Evolutionary conservation across 2,888 invertebrate genomes (phyloP), one percentile per base, ranked within the genome.

Genomic region (Fragum fragum): DNA sequence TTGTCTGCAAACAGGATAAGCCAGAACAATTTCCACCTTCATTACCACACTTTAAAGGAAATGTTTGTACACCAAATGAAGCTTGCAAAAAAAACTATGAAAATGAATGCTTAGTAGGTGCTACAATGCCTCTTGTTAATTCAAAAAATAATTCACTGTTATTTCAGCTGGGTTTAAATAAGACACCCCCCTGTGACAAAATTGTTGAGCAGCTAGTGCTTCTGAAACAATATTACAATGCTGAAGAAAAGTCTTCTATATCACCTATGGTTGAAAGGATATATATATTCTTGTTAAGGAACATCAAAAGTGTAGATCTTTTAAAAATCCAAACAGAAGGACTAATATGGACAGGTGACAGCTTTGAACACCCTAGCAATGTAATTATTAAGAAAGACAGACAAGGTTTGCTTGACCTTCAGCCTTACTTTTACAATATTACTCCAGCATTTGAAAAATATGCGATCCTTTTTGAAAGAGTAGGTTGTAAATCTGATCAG

Each of bases 321-420:
- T 6, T 1, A 26, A n/a, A 14, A 52, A 32, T 61, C 3, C 16
- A 39, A n/a, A 47, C 0, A 0, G 39, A 72, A 16, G 53, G 70
- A 21, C 69, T 71, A 21, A 52, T 87, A 3, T 88, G 87, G 87
- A 78, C 69, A 36, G 88, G 87, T 16, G 70, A 80, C 26, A 73
- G 77, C 9, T 88, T 88, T 83, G 39, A 23, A 32, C n/a, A 28
- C 16, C 73, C 83, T 21, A 28, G 21, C 6, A 55, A 61, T 16
- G 70, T 87, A 1, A 75, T 72, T 26, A 59, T 83, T 3, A 32
- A 66, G 11, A 9, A 42, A 14, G 68, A 9, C 23, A 42, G 36
- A 11, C 5, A 14, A 14, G 63, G 71, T 3, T 81, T 83, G 57
- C 57, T 83, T 21, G 63, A 74, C 36, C 52, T 88, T 18, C 23